Conservation (phyloP, 2,888 invertebrate species). For the Elmis aenea region DNA sequence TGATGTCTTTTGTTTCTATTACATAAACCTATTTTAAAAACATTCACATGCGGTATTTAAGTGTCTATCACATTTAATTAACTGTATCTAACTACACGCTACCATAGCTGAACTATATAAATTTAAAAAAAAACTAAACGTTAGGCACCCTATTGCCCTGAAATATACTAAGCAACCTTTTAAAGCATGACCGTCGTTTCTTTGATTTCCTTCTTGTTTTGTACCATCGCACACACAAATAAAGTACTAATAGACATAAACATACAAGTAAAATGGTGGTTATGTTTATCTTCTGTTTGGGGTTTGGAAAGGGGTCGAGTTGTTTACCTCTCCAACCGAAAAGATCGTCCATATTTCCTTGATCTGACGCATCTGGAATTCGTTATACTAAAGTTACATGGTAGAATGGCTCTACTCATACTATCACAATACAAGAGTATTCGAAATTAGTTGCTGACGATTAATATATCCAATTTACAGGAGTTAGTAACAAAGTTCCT, state of each 20-base stretch:
- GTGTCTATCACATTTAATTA: no score
- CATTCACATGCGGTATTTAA: no score
- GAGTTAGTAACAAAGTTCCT: no score
- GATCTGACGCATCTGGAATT: constrained; percentile 46
- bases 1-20: no score
- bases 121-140: constrained; percentile 27
- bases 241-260: constrained; percentile 37
- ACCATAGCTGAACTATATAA: no score
- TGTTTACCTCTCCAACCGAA: constrained; percentile 54
- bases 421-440: no score
- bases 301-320: constrained; percentile 39
- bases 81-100: no score
- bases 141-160: constrained; percentile 39
- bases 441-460: no score
- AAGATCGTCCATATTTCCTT: constrained; percentile 51
- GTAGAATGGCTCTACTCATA: constrained; percentile 18
- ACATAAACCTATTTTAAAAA: no score
- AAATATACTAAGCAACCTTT: constrained; percentile 36
- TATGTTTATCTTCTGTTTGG: constrained; percentile 38
- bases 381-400: constrained; percentile 35
- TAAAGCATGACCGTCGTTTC: constrained; percentile 39
- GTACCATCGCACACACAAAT: constrained; percentile 41
- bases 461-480: no score
- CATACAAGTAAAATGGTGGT: constrained; percentile 41
- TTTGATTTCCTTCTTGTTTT: constrained; percentile 45